Conservation (phyloP, 2,888 invertebrate genomes). For the Ennomos quercinarius region DNA sequence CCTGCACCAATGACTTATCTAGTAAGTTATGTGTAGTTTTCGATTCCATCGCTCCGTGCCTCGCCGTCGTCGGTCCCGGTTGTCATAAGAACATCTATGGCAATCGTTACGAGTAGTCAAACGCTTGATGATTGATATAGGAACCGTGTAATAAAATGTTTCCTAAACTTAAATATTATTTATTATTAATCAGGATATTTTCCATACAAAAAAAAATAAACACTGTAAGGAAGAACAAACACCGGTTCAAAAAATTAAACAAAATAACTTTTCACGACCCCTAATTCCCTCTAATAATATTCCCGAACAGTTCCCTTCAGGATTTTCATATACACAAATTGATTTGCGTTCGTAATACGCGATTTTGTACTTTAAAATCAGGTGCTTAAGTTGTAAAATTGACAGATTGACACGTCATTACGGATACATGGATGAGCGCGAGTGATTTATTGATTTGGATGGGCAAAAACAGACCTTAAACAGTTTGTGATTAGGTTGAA, state of each 20-base stretch:
- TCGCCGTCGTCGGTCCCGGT: too few species aligned
- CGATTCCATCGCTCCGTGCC: too few species aligned
- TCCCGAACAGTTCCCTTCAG: slow-evolving; percentile 64
- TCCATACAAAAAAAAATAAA: not conserved
- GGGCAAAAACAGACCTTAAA: slow-evolving; percentile 54
- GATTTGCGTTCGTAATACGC: slow-evolving; percentile 51
- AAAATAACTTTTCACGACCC: slow-evolving; percentile 38
- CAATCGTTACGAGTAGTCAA: too few species aligned
- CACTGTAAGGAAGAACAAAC: slow-evolving; percentile 4
- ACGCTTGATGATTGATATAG: too few species aligned
- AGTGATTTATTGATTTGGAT: slow-evolving; percentile 62
- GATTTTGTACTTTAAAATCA: slow-evolving; percentile 47
- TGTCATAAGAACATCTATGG: too few species aligned
- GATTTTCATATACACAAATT: slow-evolving; percentile 67
- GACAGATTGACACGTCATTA: slow-evolving; percentile 58
- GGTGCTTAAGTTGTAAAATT: slow-evolving; percentile 53
- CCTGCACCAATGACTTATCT: too few species aligned
- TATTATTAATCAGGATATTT: too few species aligned
- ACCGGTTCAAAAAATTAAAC: slow-evolving; percentile 19
- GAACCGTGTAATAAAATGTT: too few species aligned
- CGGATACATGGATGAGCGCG: slow-evolving; percentile 61
- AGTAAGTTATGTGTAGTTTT: too few species aligned
- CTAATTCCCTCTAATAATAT: slow-evolving; percentile 57
- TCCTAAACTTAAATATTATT: too few species aligned
- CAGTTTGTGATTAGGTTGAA: slow-evolving; percentile 52